These are phyloP conservation scores for Carcina quercana DNA, from an alignment of 2,888 invertebrate genomes.

Conservation along the genomic window DNA sequence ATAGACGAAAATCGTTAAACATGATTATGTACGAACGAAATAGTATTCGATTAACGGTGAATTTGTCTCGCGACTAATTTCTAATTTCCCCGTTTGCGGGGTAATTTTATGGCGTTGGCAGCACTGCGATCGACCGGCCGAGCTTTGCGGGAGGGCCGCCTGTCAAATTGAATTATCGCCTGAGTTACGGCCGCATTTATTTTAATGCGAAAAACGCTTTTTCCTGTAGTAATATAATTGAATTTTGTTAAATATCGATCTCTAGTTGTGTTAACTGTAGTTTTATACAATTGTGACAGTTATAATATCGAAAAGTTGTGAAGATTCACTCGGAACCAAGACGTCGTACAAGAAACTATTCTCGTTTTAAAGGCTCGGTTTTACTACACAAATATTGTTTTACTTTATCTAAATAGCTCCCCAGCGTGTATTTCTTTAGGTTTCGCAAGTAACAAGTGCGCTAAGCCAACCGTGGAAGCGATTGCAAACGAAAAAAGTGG, in stretches of 20 bases:
- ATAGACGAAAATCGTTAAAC: too few relatives aligned
- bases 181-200: constrained; percentile 43
- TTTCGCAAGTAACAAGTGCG: constrained; percentile 16
- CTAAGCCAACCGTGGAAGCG: constrained; percentile 30
- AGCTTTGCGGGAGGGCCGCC: constrained; percentile 39
- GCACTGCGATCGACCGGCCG: constrained; percentile 57
- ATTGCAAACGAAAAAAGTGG: constrained; percentile 19
- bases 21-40: too few relatives aligned
- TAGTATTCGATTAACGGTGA: too few relatives aligned
- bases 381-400: constrained; percentile 61
- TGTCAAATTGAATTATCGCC: constrained; percentile 57
- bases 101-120: constrained; percentile 31
- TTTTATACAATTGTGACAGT: too few relatives aligned
- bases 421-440: too few relatives aligned
- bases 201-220: constrained; percentile 45
- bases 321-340: too few relatives aligned
- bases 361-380: constrained; percentile 60
- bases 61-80: too few relatives aligned
- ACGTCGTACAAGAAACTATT: constrained; percentile 57
- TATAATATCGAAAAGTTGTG: too few relatives aligned
- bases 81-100: constrained; percentile 23
- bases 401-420: too few relatives aligned
- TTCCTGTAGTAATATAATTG: constrained; percentile 46
- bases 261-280: too few relatives aligned
- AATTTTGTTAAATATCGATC: too few relatives aligned